phyloP scores from a whole-genome alignment of 1,140 invertebrate genomes.

The Caenorhabditis tropicalis region DNA sequence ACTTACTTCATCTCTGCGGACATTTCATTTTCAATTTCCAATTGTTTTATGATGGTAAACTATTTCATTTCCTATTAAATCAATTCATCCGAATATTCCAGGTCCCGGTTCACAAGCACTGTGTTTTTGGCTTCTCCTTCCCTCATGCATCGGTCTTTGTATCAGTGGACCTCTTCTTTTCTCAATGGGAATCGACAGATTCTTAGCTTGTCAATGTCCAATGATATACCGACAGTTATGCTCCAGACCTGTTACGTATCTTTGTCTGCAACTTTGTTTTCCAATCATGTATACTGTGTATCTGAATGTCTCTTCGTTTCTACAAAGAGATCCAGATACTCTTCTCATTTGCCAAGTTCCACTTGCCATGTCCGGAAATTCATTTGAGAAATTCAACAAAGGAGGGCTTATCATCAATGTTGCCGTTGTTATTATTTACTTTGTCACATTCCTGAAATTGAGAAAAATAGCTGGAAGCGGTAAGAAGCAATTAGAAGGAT shows the following conservation, averaged over 20 bases:
- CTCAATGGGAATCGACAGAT: slow-evolving; percentile 15
- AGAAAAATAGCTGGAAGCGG: neutral
- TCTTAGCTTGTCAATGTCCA: neutral
- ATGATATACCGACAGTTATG: neutral
- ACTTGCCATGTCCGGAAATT: slow-evolving; percentile 1
- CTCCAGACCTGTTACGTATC: neutral
- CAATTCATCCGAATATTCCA: neutral
- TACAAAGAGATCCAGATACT: neutral
- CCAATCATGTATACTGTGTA: neutral
- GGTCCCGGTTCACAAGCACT: neutral
- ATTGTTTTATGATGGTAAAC: neutral
- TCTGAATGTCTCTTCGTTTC: neutral
- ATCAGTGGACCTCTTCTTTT: slow-evolving; percentile 5
- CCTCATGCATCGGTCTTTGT: neutral
- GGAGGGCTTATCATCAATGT: neutral
- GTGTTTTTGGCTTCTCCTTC: slow-evolving; percentile 22
- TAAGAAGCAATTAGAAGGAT: neutral
- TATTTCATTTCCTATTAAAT: neutral
- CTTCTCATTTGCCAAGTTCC: neutral
- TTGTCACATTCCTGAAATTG: neutral
- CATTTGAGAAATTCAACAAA: neutral
- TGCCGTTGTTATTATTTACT: neutral
- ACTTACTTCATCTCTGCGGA: slow-evolving; percentile 5
- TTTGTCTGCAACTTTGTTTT: neutral
- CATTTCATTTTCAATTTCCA: slow-evolving; percentile 29